phyloP scores from a whole-genome alignment of 2,888 invertebrate genomes.

The Muschampia plurimacula region DNA sequence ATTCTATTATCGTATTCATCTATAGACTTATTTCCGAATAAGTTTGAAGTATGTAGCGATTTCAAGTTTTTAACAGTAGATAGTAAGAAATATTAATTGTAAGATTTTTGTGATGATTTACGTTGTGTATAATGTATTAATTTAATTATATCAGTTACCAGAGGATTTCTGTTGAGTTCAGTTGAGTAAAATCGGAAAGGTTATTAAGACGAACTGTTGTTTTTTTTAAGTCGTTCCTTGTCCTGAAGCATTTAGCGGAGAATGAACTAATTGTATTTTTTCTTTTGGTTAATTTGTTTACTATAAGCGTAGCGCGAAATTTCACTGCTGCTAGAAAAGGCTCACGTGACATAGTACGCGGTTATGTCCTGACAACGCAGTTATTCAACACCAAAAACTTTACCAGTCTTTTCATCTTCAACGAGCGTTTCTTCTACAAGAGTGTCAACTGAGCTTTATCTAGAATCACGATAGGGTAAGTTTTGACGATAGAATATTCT shows the following conservation, averaged over 20 bases:
- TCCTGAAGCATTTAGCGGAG: constrained; percentile 47
- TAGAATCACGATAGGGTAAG: constrained; percentile 59
- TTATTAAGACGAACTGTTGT: constrained; percentile 76
- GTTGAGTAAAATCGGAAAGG: constrained; percentile 81
- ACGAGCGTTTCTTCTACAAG: constrained; percentile 8
- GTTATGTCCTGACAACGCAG: background rate
- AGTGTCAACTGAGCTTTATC: constrained; percentile 47
- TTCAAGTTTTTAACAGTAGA: constrained; percentile 75
- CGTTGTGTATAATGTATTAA: constrained; percentile 79
- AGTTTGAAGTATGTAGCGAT: constrained; percentile 77
- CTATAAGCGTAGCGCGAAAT: constrained; percentile 72
- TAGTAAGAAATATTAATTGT: constrained; percentile 62
- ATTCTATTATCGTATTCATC: constrained; percentile 77
- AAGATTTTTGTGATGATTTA: constrained; percentile 76
- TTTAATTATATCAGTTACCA: constrained; percentile 83
- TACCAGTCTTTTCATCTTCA: background rate
- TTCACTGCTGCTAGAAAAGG: constrained; percentile 57
- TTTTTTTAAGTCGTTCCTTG: constrained; percentile 75
- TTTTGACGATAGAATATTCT: constrained; percentile 72
- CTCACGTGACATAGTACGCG: constrained; percentile 48
- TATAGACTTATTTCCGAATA: constrained; percentile 80
- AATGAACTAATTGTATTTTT: constrained; percentile 49
- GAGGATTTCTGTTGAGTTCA: constrained; percentile 78
- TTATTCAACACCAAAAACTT: background rate
- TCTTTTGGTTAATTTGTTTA: constrained; percentile 58